A percentile compares a stretch with the other conserved stretches of the same genome.
Evolutionary conservation across 2,888 invertebrate species (phyloP).

Genomic region (Alentia gelatinosa): DNA sequence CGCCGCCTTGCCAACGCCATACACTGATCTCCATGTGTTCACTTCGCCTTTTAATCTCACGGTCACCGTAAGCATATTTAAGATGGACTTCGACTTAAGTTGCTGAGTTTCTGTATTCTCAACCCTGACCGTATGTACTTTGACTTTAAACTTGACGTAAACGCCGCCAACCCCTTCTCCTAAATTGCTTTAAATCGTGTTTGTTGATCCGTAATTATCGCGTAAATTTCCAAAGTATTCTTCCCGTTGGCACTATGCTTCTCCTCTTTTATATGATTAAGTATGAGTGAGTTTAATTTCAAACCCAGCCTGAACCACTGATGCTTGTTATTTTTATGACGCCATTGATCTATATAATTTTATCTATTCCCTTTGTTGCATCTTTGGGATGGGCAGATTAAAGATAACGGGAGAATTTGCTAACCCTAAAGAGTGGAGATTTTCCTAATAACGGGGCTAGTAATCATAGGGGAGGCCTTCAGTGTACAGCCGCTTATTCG

Average conservation of each 20-base stretch:
- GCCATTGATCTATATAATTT: not conserved
- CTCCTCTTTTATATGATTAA: not conserved
- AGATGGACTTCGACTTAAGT: not conserved
- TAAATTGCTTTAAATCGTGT: not conserved
- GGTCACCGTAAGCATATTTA: slow-evolving; percentile 27
- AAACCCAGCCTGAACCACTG: not conserved
- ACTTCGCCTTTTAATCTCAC: not conserved
- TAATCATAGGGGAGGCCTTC: no score
- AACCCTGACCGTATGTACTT: not conserved
- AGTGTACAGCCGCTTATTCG: no score
- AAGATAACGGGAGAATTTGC: no score
- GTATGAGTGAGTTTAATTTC: not conserved
- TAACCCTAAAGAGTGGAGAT: no score
- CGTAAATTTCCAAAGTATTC: not conserved
- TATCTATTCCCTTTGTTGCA: no score
- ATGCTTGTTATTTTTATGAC: not conserved
- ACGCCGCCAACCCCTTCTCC: not conserved
- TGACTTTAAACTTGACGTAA: not conserved
- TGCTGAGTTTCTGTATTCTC: not conserved
- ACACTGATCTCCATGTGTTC: not conserved
- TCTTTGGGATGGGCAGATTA: no score
- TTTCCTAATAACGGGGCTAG: no score
- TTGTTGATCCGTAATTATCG: not conserved
- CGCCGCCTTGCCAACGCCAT: not conserved
- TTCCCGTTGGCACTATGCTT: not conserved